These are phyloP conservation scores for Chymomyza fuscimana DNA, from an alignment of 2,888 invertebrate genomes.

Conservation along the genomic window DNA sequence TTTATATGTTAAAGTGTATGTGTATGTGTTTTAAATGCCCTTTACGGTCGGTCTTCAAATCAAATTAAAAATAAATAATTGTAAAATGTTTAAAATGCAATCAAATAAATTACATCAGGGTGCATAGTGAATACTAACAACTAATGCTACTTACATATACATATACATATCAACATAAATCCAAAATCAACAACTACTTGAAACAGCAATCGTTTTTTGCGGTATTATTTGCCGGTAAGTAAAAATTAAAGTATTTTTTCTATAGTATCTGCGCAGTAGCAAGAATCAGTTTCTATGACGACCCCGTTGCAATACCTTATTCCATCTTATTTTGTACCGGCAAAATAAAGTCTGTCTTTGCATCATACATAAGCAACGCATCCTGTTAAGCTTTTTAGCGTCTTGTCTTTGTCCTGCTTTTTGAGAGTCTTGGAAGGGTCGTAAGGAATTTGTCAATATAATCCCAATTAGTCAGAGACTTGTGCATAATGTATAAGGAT, in stretches of 20 bases:
- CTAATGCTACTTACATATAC: background rate
- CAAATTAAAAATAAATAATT: background rate
- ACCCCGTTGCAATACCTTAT: background rate
- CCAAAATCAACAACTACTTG: too few species aligned
- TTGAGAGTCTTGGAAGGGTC: too few species aligned
- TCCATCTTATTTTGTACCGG: background rate
- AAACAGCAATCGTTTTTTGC: background rate
- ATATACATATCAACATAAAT: background rate
- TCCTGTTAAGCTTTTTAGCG: too few species aligned
- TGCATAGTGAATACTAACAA: background rate
- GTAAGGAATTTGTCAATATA: background rate
- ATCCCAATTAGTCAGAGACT: background rate
- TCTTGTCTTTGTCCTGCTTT: too few species aligned
- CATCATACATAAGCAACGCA: too few species aligned
- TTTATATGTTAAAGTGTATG: background rate
- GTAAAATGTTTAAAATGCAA: background rate
- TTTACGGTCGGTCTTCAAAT: background rate
- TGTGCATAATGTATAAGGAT: background rate
- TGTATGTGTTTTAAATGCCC: background rate
- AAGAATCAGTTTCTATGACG: background rate
- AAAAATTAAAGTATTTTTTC: background rate
- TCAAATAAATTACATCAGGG: too few species aligned
- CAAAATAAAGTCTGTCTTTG: background rate
- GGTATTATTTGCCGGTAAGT: background rate
- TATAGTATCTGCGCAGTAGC: background rate